A percentile compares a stretch with the other conserved stretches of the same genome.
Evolutionary conservation across 2,888 invertebrate genomes (phyloP).

Genomic region (Brachypterus glaber): DNA sequence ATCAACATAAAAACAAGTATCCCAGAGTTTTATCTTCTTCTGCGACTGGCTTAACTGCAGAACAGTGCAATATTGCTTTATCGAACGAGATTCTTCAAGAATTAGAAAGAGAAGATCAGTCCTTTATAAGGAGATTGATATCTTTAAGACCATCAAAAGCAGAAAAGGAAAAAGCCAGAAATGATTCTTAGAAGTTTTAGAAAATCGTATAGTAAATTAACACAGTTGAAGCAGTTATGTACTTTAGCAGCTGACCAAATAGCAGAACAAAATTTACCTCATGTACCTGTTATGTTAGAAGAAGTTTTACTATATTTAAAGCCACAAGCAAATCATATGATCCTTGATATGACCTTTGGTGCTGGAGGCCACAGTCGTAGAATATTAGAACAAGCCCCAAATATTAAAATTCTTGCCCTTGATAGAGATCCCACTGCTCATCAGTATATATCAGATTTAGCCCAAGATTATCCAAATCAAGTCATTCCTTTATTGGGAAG

Average conservation of each 20-base stretch:
- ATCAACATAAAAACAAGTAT: conserved; percentile 60
- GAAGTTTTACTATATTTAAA: conserved; percentile 62
- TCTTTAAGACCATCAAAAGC: conserved; percentile 12
- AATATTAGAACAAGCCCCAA: conserved; percentile 57
- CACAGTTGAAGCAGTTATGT: conserved; percentile 19
- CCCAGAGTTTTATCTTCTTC: conserved; percentile 50
- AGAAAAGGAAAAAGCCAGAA: conserved; percentile 13
- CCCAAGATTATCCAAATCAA: conserved; percentile 56
- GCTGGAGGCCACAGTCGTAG: conserved; percentile 80
- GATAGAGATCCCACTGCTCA: conserved; percentile 82
- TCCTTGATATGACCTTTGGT: conserved; percentile 94
- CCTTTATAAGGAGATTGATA: conserved; percentile 45
- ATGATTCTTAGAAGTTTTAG: conserved; percentile 3
- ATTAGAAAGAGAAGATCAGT: conserved; percentile 51
- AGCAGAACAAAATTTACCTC: conserved; percentile 37
- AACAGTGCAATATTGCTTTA: conserved; percentile 64
- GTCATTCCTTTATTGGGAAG: conserved; percentile 73
- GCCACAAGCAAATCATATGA: conserved; percentile 51
- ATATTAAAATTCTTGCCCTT: conserved; percentile 64
- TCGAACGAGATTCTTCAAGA: conserved; percentile 62
- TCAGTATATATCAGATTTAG: conserved; percentile 55
- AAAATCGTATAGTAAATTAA: neutral
- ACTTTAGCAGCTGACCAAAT: conserved; percentile 12
- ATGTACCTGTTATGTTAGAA: conserved; percentile 66
- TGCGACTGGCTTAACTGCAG: conserved; percentile 62